phyloP scores from a whole-genome alignment of 2,113 vertebrate species.

The Tragelaphus strepsiceros region DNA sequence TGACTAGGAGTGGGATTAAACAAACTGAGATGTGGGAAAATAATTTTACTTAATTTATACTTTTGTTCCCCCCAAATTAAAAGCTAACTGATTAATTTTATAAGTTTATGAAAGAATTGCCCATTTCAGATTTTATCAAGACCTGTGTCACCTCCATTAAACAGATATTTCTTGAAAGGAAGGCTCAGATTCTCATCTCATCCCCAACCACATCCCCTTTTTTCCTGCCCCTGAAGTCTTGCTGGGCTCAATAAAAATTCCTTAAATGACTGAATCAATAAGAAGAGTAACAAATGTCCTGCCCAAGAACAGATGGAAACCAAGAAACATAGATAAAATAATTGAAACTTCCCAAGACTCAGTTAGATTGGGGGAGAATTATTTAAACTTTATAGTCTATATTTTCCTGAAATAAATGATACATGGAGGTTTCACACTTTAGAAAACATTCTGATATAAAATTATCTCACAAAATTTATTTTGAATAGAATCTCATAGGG shows the following conservation, averaged over 20 bases:
- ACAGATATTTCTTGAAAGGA: neutral
- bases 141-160: neutral
- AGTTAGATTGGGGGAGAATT: neutral
- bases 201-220: neutral
- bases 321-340: constrained; percentile 2
- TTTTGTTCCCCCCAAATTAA: neutral
- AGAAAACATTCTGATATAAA: neutral
- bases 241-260: neutral
- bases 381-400: neutral
- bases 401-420: neutral
- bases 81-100: neutral
- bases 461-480: neutral
- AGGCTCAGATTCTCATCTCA: neutral
- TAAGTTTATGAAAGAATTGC: neutral
- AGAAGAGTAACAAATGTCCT: neutral
- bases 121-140: neutral
- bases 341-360: neutral
- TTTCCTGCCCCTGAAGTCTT: neutral
- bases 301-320: neutral
- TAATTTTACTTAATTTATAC: neutral
- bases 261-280: neutral
- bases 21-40: neutral
- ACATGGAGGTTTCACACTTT: neutral
- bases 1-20: neutral
- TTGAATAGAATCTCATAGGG: neutral